phyloP scores from a whole-genome alignment of 2,888 invertebrate genomes.

The Himalopsyche anomala region DNA sequence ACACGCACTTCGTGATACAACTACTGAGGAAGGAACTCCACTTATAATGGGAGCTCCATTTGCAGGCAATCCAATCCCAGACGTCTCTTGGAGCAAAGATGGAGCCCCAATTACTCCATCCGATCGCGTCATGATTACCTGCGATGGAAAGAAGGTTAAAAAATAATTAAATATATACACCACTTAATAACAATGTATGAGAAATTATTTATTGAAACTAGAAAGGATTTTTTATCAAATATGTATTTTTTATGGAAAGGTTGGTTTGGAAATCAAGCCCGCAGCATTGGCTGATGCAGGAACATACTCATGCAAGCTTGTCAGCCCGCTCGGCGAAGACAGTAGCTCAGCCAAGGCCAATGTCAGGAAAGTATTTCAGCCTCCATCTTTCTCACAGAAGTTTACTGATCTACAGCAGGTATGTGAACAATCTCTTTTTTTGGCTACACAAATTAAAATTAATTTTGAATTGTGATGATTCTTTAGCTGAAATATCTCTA shows the following conservation, averaged over 20 bases:
- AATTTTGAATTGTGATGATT: too few species aligned
- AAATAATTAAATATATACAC: background rate
- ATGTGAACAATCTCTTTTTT: conserved; percentile 46
- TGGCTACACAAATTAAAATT: background rate
- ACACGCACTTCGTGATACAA: conserved; percentile 84
- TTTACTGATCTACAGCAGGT: conserved; percentile 83
- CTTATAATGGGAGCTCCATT: conserved; percentile 83
- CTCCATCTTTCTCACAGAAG: conserved; percentile 87
- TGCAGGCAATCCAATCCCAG: conserved; percentile 89
- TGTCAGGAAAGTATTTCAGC: conserved; percentile 88
- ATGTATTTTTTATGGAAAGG: conserved; percentile 70
- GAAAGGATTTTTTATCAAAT: background rate
- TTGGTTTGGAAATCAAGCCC: conserved; percentile 85
- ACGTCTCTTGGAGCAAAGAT: conserved; percentile 88
- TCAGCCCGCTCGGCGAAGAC: conserved; percentile 87
- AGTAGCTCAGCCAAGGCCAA: conserved; percentile 82
- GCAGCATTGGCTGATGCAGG: conserved; percentile 86
- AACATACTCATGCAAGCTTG: conserved; percentile 84
- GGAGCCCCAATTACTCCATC: conserved; percentile 81
- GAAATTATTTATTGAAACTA: background rate
- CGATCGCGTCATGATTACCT: conserved; percentile 84
- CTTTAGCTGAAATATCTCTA: background rate
- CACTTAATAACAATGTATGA: too few species aligned
- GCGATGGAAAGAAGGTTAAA: conserved; percentile 87
- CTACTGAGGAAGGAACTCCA: conserved; percentile 90